These are phyloP conservation scores for Drosophila pectinifera DNA, from an alignment of 1,140 invertebrate species.

Conservation along the genomic window DNA sequence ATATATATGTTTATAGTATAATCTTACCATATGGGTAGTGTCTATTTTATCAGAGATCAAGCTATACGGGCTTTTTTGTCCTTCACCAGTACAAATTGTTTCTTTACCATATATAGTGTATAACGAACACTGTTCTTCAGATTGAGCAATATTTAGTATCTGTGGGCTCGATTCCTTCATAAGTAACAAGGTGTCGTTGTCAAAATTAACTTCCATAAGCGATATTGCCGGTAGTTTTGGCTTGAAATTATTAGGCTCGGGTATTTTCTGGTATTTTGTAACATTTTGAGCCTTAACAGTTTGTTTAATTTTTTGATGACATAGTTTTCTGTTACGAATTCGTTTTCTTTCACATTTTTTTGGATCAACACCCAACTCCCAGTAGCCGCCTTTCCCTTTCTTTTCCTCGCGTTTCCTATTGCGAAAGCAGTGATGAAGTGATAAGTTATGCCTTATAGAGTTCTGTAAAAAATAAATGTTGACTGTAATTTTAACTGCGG, in stretches of 20 bases:
- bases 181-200: neutral
- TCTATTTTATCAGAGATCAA: slow-evolving; percentile 40
- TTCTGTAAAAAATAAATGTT: slow-evolving; percentile 61
- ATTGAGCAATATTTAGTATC: slow-evolving; percentile 1
- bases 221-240: neutral
- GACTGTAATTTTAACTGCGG: neutral
- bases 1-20: neutral
- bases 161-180: neutral
- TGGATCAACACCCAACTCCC: slow-evolving; percentile 79
- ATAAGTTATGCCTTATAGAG: slow-evolving; percentile 82
- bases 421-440: slow-evolving; percentile 81
- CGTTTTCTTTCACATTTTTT: slow-evolving; percentile 80
- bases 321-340: slow-evolving; percentile 73
- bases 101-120: slow-evolving; percentile 11
- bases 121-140: neutral
- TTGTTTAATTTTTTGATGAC: slow-evolving; percentile 24
- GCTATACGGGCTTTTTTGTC: slow-evolving; percentile 26
- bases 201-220: slow-evolving; percentile 8
- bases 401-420: slow-evolving; percentile 80
- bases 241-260: neutral
- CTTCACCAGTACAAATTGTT: slow-evolving; percentile 44
- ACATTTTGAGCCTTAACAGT: neutral
- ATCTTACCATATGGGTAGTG: slow-evolving; percentile 46
- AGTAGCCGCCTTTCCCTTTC: slow-evolving; percentile 82
- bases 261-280: neutral